Evolutionary conservation across 35 echinoderm and acorn worm species (phyloP).

Genomic region (Heliocidaris tuberculata): DNA sequence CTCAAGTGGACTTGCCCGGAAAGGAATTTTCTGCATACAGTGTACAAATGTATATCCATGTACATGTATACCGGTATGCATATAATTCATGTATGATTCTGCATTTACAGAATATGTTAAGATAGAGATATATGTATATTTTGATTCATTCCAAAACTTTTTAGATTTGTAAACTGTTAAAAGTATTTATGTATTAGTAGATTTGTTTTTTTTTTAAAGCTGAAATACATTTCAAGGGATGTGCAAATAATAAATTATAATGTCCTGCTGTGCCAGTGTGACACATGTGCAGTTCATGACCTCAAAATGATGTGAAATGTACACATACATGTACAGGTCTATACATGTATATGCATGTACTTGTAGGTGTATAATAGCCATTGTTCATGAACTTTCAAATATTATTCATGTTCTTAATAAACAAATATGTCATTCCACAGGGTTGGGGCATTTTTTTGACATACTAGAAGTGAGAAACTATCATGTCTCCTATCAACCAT

Average conservation of each 20-base stretch:
- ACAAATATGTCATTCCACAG: too few species aligned
- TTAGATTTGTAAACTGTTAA: background rate
- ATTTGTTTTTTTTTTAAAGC: background rate
- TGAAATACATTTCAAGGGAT: slow-evolving; percentile 4
- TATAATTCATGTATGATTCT: background rate
- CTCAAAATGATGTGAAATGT: background rate
- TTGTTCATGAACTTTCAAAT: too few species aligned
- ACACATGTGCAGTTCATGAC: background rate
- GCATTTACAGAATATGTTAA: background rate
- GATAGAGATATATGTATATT: background rate
- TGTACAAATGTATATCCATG: background rate
- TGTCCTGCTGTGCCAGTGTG: background rate
- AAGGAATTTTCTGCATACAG: background rate
- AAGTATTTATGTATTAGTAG: background rate
- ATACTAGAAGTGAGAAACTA: too few species aligned
- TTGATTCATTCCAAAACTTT: background rate
- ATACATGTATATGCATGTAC: too few species aligned
- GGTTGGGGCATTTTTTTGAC: too few species aligned
- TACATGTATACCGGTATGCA: background rate
- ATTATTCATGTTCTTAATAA: too few species aligned
- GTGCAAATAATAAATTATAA: background rate
- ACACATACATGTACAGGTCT: too few species aligned
- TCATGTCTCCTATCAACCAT: too few species aligned
- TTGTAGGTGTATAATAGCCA: background rate
- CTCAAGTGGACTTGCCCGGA: too few species aligned